Evolutionary conservation across 2,797 vertebrate genomes (phyloP).

Genomic region (Fistularia tabacaria): DNA sequence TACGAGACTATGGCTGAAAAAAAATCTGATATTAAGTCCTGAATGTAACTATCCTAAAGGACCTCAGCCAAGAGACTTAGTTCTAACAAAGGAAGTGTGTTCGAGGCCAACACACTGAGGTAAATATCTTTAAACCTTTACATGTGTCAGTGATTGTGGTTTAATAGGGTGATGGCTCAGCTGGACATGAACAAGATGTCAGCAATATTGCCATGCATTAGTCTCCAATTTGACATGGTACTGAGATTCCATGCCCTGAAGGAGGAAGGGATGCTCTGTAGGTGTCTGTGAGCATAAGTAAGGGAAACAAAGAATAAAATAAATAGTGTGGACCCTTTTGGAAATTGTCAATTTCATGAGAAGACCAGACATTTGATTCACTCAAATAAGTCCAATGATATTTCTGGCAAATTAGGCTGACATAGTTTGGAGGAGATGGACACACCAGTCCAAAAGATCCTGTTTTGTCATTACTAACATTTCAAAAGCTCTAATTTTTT

Average conservation of each 20-base stretch:
- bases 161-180: conserved; percentile 45
- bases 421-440: no score
- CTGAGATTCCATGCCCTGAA: conserved; percentile 21
- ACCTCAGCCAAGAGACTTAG: conserved; percentile 45
- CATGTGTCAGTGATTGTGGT: conserved; percentile 77
- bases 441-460: no score
- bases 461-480: no score
- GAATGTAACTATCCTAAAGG: conserved; percentile 30
- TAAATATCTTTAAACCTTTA: conserved; percentile 64
- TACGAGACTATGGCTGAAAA: conserved; percentile 30
- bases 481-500: no score
- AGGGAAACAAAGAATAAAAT: not conserved
- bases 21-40: conserved; percentile 28
- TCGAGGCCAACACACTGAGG: conserved; percentile 53
- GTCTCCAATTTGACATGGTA: conserved; percentile 40
- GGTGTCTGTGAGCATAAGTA: conserved; percentile 4
- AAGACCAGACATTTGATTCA: no score
- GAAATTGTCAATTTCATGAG: no score
- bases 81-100: conserved; percentile 62
- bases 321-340: not conserved
- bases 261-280: conserved; percentile 3
- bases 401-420: no score
- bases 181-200: conserved; percentile 47
- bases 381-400: no score
- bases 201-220: conserved; percentile 30